Evolutionary conservation across 1,140 invertebrate species (phyloP).

Genomic region (Theocolax elegans): DNA sequence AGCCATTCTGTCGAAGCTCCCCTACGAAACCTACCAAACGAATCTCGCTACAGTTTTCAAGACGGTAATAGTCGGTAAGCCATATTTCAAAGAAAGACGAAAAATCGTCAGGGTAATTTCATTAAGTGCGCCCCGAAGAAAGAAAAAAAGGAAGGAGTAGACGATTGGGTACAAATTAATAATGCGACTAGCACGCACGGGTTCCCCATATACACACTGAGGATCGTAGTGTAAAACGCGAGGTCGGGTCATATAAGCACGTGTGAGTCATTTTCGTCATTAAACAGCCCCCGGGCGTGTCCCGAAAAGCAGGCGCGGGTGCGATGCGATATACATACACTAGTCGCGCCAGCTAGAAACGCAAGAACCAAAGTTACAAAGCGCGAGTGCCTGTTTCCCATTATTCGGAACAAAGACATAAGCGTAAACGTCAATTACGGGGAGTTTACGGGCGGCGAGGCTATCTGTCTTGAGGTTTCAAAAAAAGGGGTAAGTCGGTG

Average conservation of each 20-base stretch:
- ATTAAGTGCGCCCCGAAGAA: background rate
- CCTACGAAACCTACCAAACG: background rate
- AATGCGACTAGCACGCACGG: background rate
- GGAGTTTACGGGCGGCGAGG: constrained; percentile 2
- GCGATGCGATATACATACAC: background rate
- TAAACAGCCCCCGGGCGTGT: constrained; percentile 16
- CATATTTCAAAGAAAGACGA: constrained; percentile 3
- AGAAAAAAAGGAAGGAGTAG: background rate
- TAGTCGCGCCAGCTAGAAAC: background rate
- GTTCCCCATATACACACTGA: too few relatives aligned
- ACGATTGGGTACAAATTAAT: constrained; percentile 32
- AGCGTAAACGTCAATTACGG: constrained; percentile 36
- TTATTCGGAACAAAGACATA: constrained; percentile 35
- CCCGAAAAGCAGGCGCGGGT: background rate
- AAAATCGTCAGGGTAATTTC: background rate
- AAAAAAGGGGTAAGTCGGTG: constrained; percentile 11
- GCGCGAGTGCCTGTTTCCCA: constrained; percentile 15
- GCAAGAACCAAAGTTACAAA: background rate
- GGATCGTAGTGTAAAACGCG: too few relatives aligned
- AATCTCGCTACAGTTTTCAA: constrained; percentile 15
- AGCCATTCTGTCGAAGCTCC: background rate
- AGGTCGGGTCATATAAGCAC: too few relatives aligned
- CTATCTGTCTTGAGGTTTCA: constrained; percentile 14
- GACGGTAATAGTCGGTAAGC: background rate
- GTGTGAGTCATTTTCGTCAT: constrained; percentile 32